A percentile compares a stretch with the other conserved stretches of the same genome.
phyloP scores from a whole-genome alignment of 2,888 invertebrate genomes.

The Lepidonotus clava region DNA sequence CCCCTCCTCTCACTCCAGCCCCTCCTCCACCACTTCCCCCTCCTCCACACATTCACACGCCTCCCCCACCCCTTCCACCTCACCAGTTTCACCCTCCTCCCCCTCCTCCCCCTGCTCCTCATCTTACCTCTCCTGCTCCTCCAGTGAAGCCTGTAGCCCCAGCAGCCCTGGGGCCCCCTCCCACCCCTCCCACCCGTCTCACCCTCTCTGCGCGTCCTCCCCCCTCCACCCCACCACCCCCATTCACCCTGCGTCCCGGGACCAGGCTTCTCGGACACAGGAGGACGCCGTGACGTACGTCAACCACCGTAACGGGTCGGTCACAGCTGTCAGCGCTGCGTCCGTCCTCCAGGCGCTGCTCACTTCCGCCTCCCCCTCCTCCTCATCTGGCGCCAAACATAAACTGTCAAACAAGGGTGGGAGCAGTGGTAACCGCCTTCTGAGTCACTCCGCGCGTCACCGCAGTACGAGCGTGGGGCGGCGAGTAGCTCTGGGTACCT shows the following conservation, averaged over 20 bases:
- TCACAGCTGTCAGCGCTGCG: conserved; percentile 32
- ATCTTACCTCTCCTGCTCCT: not conserved
- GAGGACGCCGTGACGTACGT: conserved; percentile 21
- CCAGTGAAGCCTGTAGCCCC: not conserved
- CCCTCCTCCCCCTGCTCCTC: not conserved
- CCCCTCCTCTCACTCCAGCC: not conserved
- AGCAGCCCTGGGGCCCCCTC: not conserved
- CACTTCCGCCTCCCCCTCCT: conserved; percentile 22
- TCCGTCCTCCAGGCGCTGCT: conserved; percentile 19
- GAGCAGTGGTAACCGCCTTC: not conserved
- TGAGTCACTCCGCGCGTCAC: conserved; percentile 4
- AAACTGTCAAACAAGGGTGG: not conserved
- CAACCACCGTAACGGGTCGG: conserved; percentile 48
- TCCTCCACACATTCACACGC: not conserved
- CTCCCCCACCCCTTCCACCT: not conserved
- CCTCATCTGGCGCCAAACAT: not conserved
- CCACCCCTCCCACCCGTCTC: not conserved
- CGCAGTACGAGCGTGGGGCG: not conserved
- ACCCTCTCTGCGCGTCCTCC: not conserved
- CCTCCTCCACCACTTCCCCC: not conserved
- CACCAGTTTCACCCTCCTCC: too few species aligned
- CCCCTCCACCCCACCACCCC: not conserved
- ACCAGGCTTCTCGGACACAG: not conserved
- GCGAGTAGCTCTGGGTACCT: conserved; percentile 3
- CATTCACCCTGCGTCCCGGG: not conserved